phyloP scores from a whole-genome alignment of 2,888 invertebrate genomes.

The Ophion obscuratus region DNA sequence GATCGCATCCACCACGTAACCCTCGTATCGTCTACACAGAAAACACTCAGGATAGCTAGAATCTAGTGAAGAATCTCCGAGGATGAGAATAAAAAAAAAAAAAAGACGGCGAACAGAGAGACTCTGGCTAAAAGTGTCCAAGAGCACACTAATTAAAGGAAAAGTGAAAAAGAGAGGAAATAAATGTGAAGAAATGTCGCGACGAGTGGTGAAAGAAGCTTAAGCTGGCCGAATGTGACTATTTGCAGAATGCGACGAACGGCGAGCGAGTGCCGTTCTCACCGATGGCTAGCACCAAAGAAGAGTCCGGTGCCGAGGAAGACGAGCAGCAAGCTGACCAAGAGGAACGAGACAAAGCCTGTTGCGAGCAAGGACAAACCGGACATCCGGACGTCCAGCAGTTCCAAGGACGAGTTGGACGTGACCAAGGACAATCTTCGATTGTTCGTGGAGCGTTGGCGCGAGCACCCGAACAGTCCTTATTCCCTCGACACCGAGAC shows the following conservation, averaged over 20 bases:
- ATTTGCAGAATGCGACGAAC: conserved; percentile 91
- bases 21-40: not conserved
- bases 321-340: conserved; percentile 39
- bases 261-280: conserved; percentile 92
- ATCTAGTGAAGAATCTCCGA: not conserved
- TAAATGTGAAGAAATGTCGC: conserved; percentile 47
- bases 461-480: conserved; percentile 94
- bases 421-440: conserved; percentile 93
- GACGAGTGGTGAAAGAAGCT: conserved; percentile 68
- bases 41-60: not conserved
- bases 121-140: conserved; percentile 24
- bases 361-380: conserved; percentile 34
- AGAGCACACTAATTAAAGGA: conserved; percentile 3
- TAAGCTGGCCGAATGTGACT: conserved; percentile 79
- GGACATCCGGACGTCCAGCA: conserved; percentile 54
- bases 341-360: conserved; percentile 74
- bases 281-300: conserved; percentile 92
- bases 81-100: not conserved
- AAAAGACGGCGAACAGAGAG: conserved; percentile 7
- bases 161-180: conserved; percentile 58
- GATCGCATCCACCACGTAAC: conserved; percentile 16
- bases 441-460: conserved; percentile 94
- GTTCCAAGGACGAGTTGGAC: conserved; percentile 86
- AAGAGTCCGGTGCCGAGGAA: conserved; percentile 82
- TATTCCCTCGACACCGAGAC: conserved; percentile 89